These are phyloP conservation scores for Drosophila busckii DNA, from an alignment of 1,140 invertebrate genomes.

Conservation along the genomic window DNA sequence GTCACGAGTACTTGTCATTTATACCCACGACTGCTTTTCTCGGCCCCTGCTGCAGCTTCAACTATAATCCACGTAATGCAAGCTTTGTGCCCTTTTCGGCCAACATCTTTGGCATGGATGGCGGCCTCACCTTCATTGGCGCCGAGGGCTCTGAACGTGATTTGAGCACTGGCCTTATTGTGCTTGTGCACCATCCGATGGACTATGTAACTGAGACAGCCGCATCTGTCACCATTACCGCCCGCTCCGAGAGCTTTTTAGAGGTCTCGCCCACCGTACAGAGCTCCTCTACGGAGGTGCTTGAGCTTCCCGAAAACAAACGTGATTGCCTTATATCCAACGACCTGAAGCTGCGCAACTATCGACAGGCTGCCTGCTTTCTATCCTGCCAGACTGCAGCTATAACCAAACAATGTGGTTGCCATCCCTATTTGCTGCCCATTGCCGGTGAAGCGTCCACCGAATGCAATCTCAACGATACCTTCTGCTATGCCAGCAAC, in stretches of 20 bases:
- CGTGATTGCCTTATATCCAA: conserved; percentile 66
- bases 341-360: conserved; percentile 56
- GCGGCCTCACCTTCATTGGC: conserved; percentile 62
- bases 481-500: conserved; percentile 61
- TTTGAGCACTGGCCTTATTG: conserved; percentile 64
- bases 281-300: conserved; percentile 60
- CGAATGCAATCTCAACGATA: conserved; percentile 70
- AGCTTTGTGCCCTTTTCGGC: conserved; percentile 73
- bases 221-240: conserved; percentile 66
- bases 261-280: conserved; percentile 72
- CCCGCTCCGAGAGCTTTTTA: conserved; percentile 70
- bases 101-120: conserved; percentile 74
- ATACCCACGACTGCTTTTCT: conserved; percentile 65
- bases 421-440: conserved; percentile 69
- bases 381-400: conserved; percentile 58
- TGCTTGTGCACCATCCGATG: conserved; percentile 73
- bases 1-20: conserved; percentile 71
- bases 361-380: conserved; percentile 64
- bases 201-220: conserved; percentile 69
- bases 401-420: conserved; percentile 57
- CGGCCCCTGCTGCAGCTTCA: conserved; percentile 74
- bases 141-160: conserved; percentile 65
- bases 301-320: conserved; percentile 60
- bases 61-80: conserved; percentile 70
- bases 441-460: conserved; percentile 41